Conservation (phyloP, 2,888 invertebrate species). For the Hipparchia sbordonii region DNA sequence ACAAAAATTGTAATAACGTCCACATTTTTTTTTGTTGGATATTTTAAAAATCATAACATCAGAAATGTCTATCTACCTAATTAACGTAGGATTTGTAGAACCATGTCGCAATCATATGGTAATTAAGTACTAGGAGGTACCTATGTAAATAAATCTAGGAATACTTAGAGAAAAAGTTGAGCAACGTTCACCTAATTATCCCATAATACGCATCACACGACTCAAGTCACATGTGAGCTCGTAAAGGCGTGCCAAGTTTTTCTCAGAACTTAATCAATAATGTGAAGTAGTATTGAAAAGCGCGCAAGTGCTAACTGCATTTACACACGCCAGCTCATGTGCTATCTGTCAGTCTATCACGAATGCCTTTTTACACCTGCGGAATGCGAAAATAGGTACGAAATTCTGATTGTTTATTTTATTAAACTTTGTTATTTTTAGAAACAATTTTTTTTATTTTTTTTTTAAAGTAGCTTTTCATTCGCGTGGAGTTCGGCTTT, state of each 20-base stretch:
- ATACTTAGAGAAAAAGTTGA: slow-evolving; percentile 42
- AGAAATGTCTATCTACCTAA: background rate
- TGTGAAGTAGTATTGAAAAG: slow-evolving; percentile 66
- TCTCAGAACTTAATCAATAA: slow-evolving; percentile 70
- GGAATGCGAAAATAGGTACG: slow-evolving; percentile 8
- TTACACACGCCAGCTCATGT: slow-evolving; percentile 58
- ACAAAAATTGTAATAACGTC: too few relatives aligned
- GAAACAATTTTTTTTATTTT: too few relatives aligned
- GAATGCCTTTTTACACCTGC: slow-evolving; percentile 24
- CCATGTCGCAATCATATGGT: slow-evolving; percentile 17
- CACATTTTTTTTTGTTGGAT: too few relatives aligned
- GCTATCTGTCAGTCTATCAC: slow-evolving; percentile 26
- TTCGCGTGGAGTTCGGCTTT: too few relatives aligned
- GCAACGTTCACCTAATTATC: slow-evolving; percentile 44
- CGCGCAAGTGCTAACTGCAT: slow-evolving; percentile 55
- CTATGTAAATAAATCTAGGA: slow-evolving; percentile 22
- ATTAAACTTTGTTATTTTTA: too few relatives aligned
- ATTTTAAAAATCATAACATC: background rate
- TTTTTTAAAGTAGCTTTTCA: too few relatives aligned
- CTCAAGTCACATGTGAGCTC: slow-evolving; percentile 41
- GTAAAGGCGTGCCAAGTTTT: slow-evolving; percentile 62
- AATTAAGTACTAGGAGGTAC: slow-evolving; percentile 3
- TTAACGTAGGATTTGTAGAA: background rate
- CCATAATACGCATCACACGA: slow-evolving; percentile 44
- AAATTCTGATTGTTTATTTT: slow-evolving; percentile 6